A percentile compares a stretch with the other conserved stretches of the same genome.
Conservation (phyloP, 2,888 invertebrate species). For the Elegia similella region DNA sequence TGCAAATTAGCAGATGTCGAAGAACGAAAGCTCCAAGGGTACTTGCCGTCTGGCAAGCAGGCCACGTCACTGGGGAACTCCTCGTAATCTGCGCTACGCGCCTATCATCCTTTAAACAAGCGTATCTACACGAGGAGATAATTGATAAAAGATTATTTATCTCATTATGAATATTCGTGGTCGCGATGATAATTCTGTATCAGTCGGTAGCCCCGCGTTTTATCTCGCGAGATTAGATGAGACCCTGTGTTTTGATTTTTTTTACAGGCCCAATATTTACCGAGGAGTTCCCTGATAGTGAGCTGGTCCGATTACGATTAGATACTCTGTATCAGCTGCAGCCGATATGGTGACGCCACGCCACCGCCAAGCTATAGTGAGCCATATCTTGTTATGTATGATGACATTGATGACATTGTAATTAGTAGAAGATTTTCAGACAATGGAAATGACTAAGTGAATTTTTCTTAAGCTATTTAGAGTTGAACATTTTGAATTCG, state of each 20-base stretch:
- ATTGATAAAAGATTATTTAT: conserved; percentile 82
- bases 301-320: conserved; percentile 55
- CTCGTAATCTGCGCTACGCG: conserved; percentile 63
- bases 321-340: conserved; percentile 52
- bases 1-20: neutral
- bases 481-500: too few species aligned
- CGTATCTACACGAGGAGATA: conserved; percentile 77
- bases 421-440: too few species aligned
- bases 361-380: neutral
- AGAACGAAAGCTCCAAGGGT: neutral
- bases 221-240: conserved; percentile 80
- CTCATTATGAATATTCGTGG: conserved; percentile 81
- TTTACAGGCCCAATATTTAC: conserved; percentile 76
- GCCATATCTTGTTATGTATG: neutral
- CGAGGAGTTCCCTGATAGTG: conserved; percentile 80
- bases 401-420: too few species aligned
- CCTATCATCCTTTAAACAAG: conserved; percentile 79
- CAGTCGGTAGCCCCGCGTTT: conserved; percentile 80
- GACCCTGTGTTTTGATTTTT: conserved; percentile 81
- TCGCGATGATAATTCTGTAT: conserved; percentile 78
- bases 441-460: too few species aligned
- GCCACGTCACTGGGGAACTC: conserved; percentile 54
- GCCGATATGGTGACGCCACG: neutral
- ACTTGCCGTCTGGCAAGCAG: conserved; percentile 8
- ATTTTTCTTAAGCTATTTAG: too few species aligned